A percentile compares a stretch with the other conserved stretches of the same genome.
Conservation (phyloP, 2,113 vertebrate genomes). For the Cichladusa arquata region DNA sequence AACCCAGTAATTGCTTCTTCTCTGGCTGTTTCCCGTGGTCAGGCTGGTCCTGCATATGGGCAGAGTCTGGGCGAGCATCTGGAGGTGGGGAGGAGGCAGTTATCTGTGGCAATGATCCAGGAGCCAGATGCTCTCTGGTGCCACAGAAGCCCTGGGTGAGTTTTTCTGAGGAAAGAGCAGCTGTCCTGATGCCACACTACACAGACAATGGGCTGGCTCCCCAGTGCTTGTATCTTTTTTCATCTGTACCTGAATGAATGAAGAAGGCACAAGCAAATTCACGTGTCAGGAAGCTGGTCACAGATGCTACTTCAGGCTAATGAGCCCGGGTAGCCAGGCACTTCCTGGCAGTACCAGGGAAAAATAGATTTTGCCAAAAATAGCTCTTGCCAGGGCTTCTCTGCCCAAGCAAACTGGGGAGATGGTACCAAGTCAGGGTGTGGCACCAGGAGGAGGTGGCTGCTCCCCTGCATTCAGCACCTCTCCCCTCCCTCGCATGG, state of each 20-base stretch:
- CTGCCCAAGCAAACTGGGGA: background rate
- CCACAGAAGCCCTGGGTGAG: background rate
- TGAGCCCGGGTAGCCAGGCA: background rate
- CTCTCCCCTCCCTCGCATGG: fast-evolving
- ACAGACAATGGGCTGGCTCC: background rate
- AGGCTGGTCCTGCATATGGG: fast-evolving
- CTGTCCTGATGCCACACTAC: background rate
- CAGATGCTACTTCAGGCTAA: background rate
- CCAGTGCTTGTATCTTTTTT: background rate
- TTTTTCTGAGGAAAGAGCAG: background rate
- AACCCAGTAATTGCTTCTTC: background rate
- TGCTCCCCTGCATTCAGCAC: background rate
- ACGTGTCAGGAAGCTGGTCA: background rate
- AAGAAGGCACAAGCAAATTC: background rate
- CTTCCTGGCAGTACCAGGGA: background rate
- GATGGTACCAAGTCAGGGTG: background rate
- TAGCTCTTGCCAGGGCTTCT: background rate
- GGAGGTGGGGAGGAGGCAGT: background rate
- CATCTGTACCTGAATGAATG: background rate
- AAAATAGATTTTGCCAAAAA: background rate
- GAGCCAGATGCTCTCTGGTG: background rate
- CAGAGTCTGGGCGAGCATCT: background rate
- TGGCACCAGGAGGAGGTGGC: background rate
- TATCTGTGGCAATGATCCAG: background rate
- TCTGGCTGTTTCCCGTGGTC: background rate